Base-by-base conservation (phyloP, 1,140 invertebrate genomes). In the Cryptotermes secundus region DNA sequence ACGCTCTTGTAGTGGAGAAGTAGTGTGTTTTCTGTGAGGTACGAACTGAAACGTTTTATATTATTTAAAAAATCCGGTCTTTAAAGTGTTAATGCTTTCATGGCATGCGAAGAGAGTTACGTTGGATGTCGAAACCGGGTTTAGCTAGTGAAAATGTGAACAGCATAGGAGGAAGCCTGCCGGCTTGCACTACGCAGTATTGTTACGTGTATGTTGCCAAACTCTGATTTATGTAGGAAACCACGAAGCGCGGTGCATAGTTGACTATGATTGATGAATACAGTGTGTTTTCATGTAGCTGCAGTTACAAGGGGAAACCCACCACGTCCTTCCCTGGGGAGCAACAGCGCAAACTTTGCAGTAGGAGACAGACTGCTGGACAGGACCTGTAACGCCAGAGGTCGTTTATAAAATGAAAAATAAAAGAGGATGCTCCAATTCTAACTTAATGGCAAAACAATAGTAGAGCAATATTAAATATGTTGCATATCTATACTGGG, bases 181-280 rank as follows among this genome's bases (percentile, higher is more conserved):
- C n/a, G n/a, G n/a, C n/a, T n/a, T 72, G 31, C 59, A 72, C 2
- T 72, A 26, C 59, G n/a, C 9, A 31, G 59, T 16, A 72, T 72
- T 72, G 59, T 72, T n/a, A n/a, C n/a, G n/a, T n/a, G n/a, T n/a
- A 72, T 31, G 26, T n/a, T 72, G 59, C 59, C 59, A 72, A 72
- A 72, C 59, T 72, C 59, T 72, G 59, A 72, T 72, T 72, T 72
- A 72, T 72, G 26, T 72, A 72, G 59, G 59, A 72, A 72, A 72
- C 59, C 59, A 72, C 59, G 26, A 16, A 7, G n/a, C 59, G 59
- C 59, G n/a, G 9, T n/a, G 9, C 59, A 19, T 19, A 31, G 59
- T 72, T 72, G 59, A 72, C 59, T 72, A 72, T 72, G 59, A 72
- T 72, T 72, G 59, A 72, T 72, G 59, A 49, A 49, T 49, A 3